phyloP scores from a whole-genome alignment of 2,113 vertebrate species.

The Rhinoderma darwinii region DNA sequence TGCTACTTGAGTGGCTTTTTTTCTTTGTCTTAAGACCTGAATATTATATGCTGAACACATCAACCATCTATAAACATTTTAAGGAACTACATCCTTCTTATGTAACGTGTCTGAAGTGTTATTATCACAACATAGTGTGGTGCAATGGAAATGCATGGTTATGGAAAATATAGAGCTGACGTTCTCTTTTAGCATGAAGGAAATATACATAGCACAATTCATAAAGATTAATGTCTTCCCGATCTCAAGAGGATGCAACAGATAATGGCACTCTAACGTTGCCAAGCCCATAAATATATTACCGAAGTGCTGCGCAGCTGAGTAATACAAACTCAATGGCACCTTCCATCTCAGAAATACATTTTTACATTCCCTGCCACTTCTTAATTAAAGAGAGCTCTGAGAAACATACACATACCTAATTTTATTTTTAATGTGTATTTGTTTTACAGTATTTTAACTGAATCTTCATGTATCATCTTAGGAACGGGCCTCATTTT shows the following conservation, averaged over 20 bases:
- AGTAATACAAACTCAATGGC: conserved; percentile 19
- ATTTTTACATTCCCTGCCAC: neutral
- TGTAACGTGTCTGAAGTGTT: neutral
- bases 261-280: neutral
- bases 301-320: neutral
- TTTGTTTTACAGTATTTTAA: no score
- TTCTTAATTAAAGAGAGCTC: neutral
- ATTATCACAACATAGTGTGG: neutral
- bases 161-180: conserved; percentile 6
- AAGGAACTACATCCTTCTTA: no score
- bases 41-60: neutral
- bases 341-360: neutral
- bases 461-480: no score
- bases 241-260: conserved; percentile 4
- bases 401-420: no score
- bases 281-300: conserved; percentile 12
- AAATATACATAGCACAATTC: conserved; percentile 10
- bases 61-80: neutral
- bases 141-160: neutral
- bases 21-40: neutral
- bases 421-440: no score
- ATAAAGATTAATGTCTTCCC: conserved; percentile 4
- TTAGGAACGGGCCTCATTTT: no score
- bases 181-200: conserved; percentile 4
- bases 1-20: neutral